phyloP scores from a whole-genome alignment of 2,888 invertebrate genomes.

The Volucella inflata region DNA sequence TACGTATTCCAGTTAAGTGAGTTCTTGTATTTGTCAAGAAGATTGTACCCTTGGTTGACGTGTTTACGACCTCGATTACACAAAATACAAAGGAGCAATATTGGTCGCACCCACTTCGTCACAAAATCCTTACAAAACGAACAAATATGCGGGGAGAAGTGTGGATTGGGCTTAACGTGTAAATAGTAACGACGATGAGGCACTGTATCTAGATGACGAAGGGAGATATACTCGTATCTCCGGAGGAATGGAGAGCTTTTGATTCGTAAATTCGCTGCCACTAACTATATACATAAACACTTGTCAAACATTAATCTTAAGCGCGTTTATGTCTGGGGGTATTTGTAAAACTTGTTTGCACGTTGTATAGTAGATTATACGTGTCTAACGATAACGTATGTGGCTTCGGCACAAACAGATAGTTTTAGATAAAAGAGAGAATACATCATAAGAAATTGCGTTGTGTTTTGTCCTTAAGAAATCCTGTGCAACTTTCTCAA shows the following conservation, averaged over 20 bases:
- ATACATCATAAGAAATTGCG: too few relatives aligned
- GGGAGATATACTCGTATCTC: slow-evolving; percentile 4
- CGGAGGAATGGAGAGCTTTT: slow-evolving; percentile 47
- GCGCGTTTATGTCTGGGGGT: slow-evolving; percentile 62
- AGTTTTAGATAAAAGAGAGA: too few relatives aligned
- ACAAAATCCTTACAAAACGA: slow-evolving; percentile 40
- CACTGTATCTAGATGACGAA: background rate
- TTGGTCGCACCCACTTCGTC: slow-evolving; percentile 50
- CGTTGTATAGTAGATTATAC: slow-evolving; percentile 58
- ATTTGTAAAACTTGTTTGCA: slow-evolving; percentile 70
- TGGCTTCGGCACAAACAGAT: too few relatives aligned
- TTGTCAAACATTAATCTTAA: slow-evolving; percentile 72
- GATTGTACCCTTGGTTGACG: slow-evolving; percentile 46
- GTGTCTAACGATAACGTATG: background rate
- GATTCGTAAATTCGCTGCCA: slow-evolving; percentile 64
- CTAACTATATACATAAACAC: slow-evolving; percentile 60
- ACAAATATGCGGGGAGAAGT: background rate
- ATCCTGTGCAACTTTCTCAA: too few relatives aligned
- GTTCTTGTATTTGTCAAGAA: slow-evolving; percentile 46
- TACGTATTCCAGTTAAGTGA: slow-evolving; percentile 50
- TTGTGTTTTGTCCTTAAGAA: too few relatives aligned
- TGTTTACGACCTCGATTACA: slow-evolving; percentile 64
- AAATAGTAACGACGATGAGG: background rate
- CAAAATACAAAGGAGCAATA: slow-evolving; percentile 33
- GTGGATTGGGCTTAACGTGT: background rate